phyloP scores from a whole-genome alignment of 2,113 vertebrate genomes.

The Arothron firmamentum region DNA sequence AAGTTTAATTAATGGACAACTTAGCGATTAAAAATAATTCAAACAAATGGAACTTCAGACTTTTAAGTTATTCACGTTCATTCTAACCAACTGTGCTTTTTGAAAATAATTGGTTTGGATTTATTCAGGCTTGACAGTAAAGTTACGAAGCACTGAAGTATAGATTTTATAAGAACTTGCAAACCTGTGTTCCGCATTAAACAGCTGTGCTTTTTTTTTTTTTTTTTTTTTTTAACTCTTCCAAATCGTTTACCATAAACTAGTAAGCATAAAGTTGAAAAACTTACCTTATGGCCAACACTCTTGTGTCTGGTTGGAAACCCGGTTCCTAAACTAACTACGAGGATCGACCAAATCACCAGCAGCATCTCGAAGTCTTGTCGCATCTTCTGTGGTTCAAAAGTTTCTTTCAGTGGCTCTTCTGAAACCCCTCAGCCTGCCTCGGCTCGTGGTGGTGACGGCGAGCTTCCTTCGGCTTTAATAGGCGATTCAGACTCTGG shows the following conservation, averaged over 20 bases:
- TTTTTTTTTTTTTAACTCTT: no score
- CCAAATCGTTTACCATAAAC: no score
- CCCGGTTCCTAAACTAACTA: slow-evolving; percentile 61
- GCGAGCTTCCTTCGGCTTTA: not conserved
- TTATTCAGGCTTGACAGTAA: no score
- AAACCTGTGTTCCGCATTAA: not conserved
- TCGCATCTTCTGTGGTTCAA: slow-evolving; percentile 67
- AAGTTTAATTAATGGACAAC: no score
- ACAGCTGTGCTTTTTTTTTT: no score
- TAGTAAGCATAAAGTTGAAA: not conserved
- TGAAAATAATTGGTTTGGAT: no score
- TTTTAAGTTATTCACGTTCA: no score
- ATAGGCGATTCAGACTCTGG: slow-evolving; percentile 1
- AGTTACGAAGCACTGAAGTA: no score
- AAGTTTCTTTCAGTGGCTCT: not conserved
- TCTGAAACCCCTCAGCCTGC: not conserved
- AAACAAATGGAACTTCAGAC: no score
- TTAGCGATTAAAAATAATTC: no score
- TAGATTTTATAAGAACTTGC: not conserved
- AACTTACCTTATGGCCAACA: slow-evolving; percentile 70
- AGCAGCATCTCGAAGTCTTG: slow-evolving; percentile 61
- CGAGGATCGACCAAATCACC: slow-evolving; percentile 64
- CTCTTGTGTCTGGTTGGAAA: slow-evolving; percentile 75
- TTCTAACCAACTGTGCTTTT: no score
- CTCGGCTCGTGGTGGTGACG: not conserved